Base-by-base conservation (phyloP, 2,888 invertebrate genomes). In the Ptychoptera contaminata region DNA sequence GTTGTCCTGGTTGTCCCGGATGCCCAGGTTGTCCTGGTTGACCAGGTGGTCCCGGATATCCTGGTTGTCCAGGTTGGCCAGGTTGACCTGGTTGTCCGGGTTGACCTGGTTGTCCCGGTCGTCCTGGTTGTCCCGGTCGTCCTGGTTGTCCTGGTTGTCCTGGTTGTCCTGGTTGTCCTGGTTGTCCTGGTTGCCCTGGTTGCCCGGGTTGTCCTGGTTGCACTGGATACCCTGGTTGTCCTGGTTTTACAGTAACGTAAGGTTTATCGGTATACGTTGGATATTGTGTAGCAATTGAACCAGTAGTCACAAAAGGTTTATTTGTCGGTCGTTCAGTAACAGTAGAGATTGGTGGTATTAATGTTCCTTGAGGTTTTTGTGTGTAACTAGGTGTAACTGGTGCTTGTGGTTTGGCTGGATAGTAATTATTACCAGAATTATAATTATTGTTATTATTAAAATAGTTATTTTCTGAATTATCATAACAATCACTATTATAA, bases 41-140 rank as follows among this genome's bases (percentile, higher is more conserved):
- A n/a, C 57, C 54, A 14, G 56, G 54, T 10, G 69, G 63, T 42
- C 62, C 69, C 0, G 64, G 58, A 1, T 53, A 46, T 7, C 61
- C 58, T 3, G 57, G 56, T 40, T 38, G 53, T 52, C 30, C 53
- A 31, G 52, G 52, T 14, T 50, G 45, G 41, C 51, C 53, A 1
- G 49, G 48, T 37, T 48, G 8, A 7, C 37, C 37, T 9, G 51
- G 8, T 50, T 16, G 44, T 15, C 40, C 67, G 1, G 74, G 74
- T 11, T 48, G 58, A 1, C 63, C 67, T 15, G 76, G 77, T 39
- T 69, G 63, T 42, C 62, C 69, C 31, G 76, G 76, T 23, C 54
- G 65, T 10, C 65, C 69, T 0, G 66, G 67, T 7, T 56, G 56
- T 2, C 60, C 67, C 45, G 64, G 65, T 11, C 56, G 53, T 6